Evolutionary conservation across 2,113 vertebrate species (phyloP).

Genomic region (Galbula dea): DNA sequence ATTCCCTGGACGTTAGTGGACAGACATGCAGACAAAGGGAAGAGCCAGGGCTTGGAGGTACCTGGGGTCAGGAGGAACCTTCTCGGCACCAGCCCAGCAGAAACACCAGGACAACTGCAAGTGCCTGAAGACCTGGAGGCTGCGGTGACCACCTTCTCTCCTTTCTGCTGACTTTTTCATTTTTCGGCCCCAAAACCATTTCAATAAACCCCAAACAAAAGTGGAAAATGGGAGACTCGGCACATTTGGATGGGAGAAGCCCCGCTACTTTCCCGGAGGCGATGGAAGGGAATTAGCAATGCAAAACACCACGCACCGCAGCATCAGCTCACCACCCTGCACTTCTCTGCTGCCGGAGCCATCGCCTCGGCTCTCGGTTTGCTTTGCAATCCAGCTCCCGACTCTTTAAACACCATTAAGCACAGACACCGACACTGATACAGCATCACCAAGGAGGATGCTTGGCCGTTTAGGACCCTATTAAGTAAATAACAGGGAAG

Average conservation of each 20-base stretch:
- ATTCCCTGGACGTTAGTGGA: neutral
- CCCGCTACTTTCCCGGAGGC: neutral
- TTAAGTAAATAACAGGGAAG: neutral
- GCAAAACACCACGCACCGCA: neutral
- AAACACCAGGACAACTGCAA: neutral
- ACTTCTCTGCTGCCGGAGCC: neutral
- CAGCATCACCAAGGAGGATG: neutral
- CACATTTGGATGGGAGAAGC: neutral
- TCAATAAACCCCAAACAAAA: neutral
- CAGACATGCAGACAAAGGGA: neutral
- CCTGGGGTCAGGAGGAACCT: neutral
- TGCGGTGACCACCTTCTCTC: neutral
- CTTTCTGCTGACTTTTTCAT: neutral
- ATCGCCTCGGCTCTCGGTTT: neutral
- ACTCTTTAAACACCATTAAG: neutral
- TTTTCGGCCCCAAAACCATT: neutral
- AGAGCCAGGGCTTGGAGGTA: neutral
- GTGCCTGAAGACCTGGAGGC: neutral
- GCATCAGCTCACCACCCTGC: neutral
- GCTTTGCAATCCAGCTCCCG: neutral
- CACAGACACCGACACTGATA: neutral
- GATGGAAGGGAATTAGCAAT: rapidly evolving
- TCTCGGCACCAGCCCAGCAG: neutral
- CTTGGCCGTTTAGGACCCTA: neutral
- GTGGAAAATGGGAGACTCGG: neutral